Evolutionary conservation across 2,888 invertebrate species (phyloP).

Genomic region (Conistra vaccinii): DNA sequence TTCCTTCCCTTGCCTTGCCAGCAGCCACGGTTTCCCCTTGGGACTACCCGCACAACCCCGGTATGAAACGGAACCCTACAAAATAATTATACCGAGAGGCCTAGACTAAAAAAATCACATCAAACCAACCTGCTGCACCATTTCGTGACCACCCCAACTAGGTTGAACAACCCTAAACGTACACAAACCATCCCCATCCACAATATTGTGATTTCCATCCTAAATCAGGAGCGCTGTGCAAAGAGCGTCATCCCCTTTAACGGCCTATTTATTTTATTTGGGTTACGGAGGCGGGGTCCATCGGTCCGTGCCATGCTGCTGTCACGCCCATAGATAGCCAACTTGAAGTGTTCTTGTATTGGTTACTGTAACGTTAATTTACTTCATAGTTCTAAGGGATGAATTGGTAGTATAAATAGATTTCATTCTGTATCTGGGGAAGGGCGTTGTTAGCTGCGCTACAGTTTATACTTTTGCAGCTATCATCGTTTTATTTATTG

Average conservation of each 20-base stretch:
- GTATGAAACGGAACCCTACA: not conserved
- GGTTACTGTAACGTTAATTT: not conserved
- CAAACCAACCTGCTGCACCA: not conserved
- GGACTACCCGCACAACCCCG: no score
- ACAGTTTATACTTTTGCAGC: no score
- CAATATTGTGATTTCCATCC: constrained; percentile 18
- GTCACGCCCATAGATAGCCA: constrained; percentile 26
- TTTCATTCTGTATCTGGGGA: no score
- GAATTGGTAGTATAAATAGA: not conserved
- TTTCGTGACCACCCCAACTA: not conserved
- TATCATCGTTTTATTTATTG: no score
- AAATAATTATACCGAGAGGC: not conserved
- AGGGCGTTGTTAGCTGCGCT: no score
- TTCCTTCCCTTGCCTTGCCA: no score
- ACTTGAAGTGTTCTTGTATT: not conserved
- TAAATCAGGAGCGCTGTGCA: constrained; percentile 43
- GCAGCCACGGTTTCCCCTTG: no score
- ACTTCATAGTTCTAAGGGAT: not conserved
- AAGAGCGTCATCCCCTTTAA: constrained; percentile 45
- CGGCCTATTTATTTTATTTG: constrained; percentile 54
- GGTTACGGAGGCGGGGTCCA: constrained; percentile 49
- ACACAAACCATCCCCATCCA: constrained; percentile 35
- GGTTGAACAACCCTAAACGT: constrained; percentile 27
- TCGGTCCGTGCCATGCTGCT: constrained; percentile 32
- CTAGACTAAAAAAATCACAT: not conserved